Percentiles rank a stretch among this genome's conserved stretches.
Conservation (phyloP, 2,797 vertebrate species). For the Rhynchonycteris naso region DNA sequence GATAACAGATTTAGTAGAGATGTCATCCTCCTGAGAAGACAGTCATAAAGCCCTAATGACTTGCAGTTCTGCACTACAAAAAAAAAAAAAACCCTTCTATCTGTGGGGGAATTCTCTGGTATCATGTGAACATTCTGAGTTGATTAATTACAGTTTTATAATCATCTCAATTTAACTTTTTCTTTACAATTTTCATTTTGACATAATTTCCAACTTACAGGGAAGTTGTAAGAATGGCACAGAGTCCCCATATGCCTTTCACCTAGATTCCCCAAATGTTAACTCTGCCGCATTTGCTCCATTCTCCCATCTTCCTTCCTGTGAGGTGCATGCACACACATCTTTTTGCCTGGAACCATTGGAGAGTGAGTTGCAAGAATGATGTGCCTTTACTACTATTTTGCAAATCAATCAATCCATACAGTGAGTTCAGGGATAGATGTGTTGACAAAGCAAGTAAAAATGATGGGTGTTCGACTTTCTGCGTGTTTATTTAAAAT, state of each 20-base stretch:
- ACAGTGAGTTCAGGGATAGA: neutral
- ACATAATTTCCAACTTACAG: slow-evolving; percentile 15
- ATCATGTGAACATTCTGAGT: slow-evolving; percentile 15
- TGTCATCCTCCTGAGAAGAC: neutral
- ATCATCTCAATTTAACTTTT: neutral
- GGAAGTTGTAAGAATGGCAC: neutral
- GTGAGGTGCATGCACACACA: fast-evolving
- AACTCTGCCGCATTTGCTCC: neutral
- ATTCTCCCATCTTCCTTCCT: neutral
- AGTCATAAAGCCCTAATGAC: slow-evolving; percentile 25
- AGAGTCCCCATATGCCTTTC: neutral
- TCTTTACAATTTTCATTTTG: neutral
- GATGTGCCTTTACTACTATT: neutral
- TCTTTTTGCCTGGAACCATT: neutral
- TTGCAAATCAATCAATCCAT: neutral
- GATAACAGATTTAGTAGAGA: neutral
- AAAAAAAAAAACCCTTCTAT: neutral
- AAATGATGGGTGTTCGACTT: neutral
- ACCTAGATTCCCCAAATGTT: neutral
- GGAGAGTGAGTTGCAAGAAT: neutral
- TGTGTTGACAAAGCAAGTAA: neutral
- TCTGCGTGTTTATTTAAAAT: neutral
- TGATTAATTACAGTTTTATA: slow-evolving; percentile 15
- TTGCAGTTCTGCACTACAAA: neutral
- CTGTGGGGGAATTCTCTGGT: slow-evolving; percentile 3